Conservation (phyloP, 30 jellyfish, hydroid and myxozoan species). For the Hydractinia echinata region DNA sequence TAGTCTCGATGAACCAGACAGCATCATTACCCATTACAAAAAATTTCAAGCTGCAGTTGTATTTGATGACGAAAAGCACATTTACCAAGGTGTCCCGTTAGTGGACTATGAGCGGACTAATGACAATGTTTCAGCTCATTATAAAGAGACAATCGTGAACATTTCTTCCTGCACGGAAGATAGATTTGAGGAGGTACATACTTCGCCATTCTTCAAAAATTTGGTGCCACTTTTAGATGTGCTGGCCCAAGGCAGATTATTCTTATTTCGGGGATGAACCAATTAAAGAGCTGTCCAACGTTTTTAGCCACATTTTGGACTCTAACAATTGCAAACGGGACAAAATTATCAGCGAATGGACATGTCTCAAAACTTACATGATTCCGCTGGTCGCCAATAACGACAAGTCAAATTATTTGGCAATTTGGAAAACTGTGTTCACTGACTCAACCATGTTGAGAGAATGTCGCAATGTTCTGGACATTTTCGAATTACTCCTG, state of each 20-base stretch:
- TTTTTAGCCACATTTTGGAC: neutral
- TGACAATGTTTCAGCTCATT: neutral
- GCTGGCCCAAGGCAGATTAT: neutral
- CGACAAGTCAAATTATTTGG: neutral
- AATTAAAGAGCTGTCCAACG: neutral
- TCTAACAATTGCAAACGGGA: neutral
- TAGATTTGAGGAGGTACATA: neutral
- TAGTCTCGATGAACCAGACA: conserved; percentile 7
- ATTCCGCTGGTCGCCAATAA: conserved; percentile 14
- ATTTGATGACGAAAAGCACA: too few relatives aligned
- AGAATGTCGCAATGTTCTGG: conserved; percentile 29
- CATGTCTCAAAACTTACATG: conserved; percentile 7
- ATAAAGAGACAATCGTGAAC: neutral
- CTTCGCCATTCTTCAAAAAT: neutral
- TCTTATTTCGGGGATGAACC: neutral
- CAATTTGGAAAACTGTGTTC: conserved; percentile 1
- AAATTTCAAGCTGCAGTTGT: neutral
- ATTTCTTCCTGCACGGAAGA: neutral
- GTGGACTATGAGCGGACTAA: too few relatives aligned
- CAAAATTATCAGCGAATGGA: conserved; percentile 5
- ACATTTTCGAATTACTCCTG: conserved; percentile 29
- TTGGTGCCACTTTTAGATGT: neutral
- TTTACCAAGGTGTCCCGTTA: too few relatives aligned
- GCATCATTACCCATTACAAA: neutral
- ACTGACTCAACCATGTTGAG: neutral